phyloP scores from a whole-genome alignment of 2,888 invertebrate species.

The Stictocephala bisonia region DNA sequence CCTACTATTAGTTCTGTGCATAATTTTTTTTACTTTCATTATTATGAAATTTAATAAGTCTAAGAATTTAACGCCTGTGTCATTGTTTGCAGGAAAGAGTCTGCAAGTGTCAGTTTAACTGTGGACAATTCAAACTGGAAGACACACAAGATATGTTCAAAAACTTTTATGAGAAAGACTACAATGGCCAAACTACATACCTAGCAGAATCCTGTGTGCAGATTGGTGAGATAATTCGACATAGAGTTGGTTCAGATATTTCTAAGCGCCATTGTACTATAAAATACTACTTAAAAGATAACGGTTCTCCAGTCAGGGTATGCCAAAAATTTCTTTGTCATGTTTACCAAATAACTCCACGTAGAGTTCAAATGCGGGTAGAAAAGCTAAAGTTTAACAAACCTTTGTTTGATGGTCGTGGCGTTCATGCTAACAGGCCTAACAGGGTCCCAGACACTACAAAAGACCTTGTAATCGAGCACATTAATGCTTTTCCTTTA shows the following conservation, averaged over 20 bases:
- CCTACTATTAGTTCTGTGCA: no score
- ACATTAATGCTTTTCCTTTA: constrained; percentile 42
- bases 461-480: constrained; percentile 27
- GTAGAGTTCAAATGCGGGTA: constrained; percentile 22
- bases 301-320: neutral
- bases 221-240: constrained; percentile 9
- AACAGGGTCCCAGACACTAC: neutral
- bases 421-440: constrained; percentile 24
- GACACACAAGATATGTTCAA: neutral
- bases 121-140: constrained; percentile 7
- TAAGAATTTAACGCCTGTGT: no score
- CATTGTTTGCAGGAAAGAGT: constrained; percentile 23
- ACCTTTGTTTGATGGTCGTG: constrained; percentile 13
- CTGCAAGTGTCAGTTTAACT: constrained; percentile 21
- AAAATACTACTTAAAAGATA: constrained; percentile 22
- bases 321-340: constrained; percentile 13
- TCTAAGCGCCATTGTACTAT: constrained; percentile 17
- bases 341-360: constrained; percentile 16
- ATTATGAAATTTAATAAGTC: no score
- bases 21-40: no score
- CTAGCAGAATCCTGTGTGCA: constrained; percentile 9
- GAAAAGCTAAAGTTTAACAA: constrained; percentile 41
- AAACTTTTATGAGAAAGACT: constrained; percentile 23
- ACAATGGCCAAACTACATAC: constrained; percentile 18
- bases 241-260: constrained; percentile 14